Base-by-base conservation (phyloP, 2,113 vertebrate species). In the Gorilla gorilla region DNA sequence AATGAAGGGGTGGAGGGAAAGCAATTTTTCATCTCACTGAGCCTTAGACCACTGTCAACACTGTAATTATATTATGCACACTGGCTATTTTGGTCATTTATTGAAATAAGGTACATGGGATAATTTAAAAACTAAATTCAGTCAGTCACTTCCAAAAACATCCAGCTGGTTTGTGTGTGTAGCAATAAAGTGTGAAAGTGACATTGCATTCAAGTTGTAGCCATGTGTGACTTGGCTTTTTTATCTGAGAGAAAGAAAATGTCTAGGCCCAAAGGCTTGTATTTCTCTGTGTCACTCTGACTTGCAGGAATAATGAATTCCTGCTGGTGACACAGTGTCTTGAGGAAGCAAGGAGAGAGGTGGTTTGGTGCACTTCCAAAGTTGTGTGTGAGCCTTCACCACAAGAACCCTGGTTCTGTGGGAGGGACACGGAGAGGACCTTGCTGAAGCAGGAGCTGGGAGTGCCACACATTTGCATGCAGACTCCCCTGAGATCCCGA, bases 51-150 rank as follows among this genome's bases (percentile, higher is more conserved):
- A 96, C 64, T 88, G 94, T 97, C 90, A 92, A 84, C 45, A 20
- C 50, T 90, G n/a, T 87, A 90, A 96, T 94, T 94, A 80, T 8
- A 93, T 76, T 79, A 96, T 0, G 0, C 72, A 90, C 89, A 52
- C 90, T 90, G 83, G 50, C 92, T 90, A 95, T 84, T 94, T 92
- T 50, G 55, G 88, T 97, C 75, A 97, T 95, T 93, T 90, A 66
- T 90, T 0, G 0, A 75, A 64, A 13, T 87, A 92, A 97, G 88
- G 73, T 90, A 93, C 90, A 92, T 43, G 27, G 87, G 68, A 61
- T 95, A 50, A 90, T 90, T 94, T 93, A 52, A 81, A 96, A 97
- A 66, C 43, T 85, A 90, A 90, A 94, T 84, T 96, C 68, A 90
- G 55, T 90, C 40, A 66, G 61, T 92, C 79, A 89, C 68, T 96